phyloP scores from a whole-genome alignment of 2,888 invertebrate genomes.

The Taphrorychus bicolor region DNA sequence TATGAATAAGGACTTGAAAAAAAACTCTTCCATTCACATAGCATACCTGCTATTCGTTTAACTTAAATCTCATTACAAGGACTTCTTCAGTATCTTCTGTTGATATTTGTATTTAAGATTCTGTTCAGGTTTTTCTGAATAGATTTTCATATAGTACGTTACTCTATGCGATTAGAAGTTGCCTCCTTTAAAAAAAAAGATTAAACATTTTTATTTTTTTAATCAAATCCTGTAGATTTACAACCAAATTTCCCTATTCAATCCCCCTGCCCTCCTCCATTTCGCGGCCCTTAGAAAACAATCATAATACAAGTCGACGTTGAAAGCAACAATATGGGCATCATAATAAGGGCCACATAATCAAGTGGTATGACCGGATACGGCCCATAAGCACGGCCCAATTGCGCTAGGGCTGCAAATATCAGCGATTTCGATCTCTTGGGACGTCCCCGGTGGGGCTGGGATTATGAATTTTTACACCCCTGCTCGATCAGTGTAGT shows the following conservation, averaged over 20 bases:
- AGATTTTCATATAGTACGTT: no score
- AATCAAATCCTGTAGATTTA: background rate
- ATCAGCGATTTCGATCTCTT: slow-evolving; percentile 71
- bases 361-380: slow-evolving; percentile 50
- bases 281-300: slow-evolving; percentile 44
- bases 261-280: slow-evolving; percentile 17
- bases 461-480: slow-evolving; percentile 33
- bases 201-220: no score
- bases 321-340: slow-evolving; percentile 39
- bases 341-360: slow-evolving; percentile 39
- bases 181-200: no score
- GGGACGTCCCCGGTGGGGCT: slow-evolving; percentile 55
- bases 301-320: slow-evolving; percentile 45
- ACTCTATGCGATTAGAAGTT: no score
- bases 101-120: no score
- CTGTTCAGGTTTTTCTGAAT: no score
- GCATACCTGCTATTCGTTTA: no score
- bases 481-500: slow-evolving; percentile 18
- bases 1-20: no score
- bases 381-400: slow-evolving; percentile 58
- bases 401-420: slow-evolving; percentile 67
- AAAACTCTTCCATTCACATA: no score
- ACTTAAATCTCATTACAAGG: no score
- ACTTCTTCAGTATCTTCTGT: no score
- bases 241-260: no score